A percentile compares a stretch with the other conserved stretches of the same genome.
These are phyloP conservation scores for Sebastes hopkinsi DNA, from an alignment of 2,797 vertebrate species.

Conservation along the genomic window DNA sequence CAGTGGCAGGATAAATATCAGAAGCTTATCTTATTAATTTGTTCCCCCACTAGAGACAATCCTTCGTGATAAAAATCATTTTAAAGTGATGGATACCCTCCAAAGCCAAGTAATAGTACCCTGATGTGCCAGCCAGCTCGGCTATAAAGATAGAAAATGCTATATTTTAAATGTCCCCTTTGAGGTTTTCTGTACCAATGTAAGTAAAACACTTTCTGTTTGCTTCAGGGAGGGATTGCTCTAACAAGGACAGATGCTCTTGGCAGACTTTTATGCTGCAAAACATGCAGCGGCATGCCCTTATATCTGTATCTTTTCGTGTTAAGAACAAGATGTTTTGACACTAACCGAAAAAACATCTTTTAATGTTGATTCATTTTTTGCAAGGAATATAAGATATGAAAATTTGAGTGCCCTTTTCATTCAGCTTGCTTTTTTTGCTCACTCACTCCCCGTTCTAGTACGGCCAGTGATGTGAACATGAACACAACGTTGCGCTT, in stretches of 20 bases:
- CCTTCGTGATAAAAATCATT: constrained; percentile 30
- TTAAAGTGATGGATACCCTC: constrained; percentile 25
- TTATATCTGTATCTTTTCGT: not conserved
- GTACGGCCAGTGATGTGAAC: not conserved
- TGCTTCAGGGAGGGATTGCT: constrained; percentile 43
- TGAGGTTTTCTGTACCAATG: constrained; percentile 37
- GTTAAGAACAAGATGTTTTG: constrained; percentile 4
- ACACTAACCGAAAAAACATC: not conserved
- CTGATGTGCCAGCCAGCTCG: constrained; percentile 41
- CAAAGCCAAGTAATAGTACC: constrained; percentile 18
- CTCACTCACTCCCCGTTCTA: not conserved
- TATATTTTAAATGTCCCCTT: constrained; percentile 45
- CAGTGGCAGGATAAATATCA: constrained; percentile 13
- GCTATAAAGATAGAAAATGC: constrained; percentile 53
- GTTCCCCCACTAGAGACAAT: constrained; percentile 14
- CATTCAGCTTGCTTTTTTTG: not conserved
- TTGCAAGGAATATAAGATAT: not conserved
- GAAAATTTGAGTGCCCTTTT: not conserved
- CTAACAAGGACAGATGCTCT: constrained; percentile 38
- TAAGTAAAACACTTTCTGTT: constrained; percentile 45
- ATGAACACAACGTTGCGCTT: not conserved
- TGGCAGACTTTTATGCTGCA: constrained; percentile 21
- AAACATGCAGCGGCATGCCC: constrained; percentile 1
- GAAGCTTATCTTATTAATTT: constrained; percentile 25
- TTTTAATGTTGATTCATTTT: not conserved